Conservation (phyloP, 2,113 vertebrate species). For the Xyrauchen texanus region DNA sequence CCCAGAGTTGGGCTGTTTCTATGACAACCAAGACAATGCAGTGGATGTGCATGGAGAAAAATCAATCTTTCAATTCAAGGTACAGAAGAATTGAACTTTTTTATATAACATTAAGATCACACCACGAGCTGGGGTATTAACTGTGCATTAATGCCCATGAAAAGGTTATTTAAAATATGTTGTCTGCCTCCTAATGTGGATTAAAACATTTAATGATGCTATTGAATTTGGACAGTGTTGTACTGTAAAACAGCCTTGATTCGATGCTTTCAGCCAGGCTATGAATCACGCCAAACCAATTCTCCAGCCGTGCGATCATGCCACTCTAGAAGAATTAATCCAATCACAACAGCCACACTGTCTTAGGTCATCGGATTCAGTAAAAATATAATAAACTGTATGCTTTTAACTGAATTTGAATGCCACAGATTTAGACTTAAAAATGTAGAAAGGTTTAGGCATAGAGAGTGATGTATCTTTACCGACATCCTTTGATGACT, state of each 20-base stretch:
- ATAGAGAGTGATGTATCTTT: not conserved
- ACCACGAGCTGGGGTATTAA: not conserved
- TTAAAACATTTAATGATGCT: not conserved
- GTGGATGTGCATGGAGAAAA: not conserved
- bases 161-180: constrained; percentile 1
- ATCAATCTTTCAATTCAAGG: constrained; percentile 10
- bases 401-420: not conserved
- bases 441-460: not conserved
- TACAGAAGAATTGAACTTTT: not conserved
- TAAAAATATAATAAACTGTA: constrained; percentile 13
- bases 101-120: constrained; percentile 1
- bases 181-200: not conserved
- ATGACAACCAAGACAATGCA: constrained; percentile 22
- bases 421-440: constrained; percentile 14
- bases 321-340: not conserved
- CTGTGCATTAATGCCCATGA: not conserved
- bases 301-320: not conserved
- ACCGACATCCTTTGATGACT: constrained; percentile 1
- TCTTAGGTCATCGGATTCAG: constrained; percentile 20
- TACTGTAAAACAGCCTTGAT: not conserved
- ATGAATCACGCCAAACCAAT: not conserved
- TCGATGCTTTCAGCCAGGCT: not conserved
- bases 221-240: not conserved
- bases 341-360: not conserved
- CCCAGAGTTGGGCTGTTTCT: constrained; percentile 19